Conservation (phyloP, 2,113 vertebrate species). For the Trichomycterus rosablanca region DNA sequence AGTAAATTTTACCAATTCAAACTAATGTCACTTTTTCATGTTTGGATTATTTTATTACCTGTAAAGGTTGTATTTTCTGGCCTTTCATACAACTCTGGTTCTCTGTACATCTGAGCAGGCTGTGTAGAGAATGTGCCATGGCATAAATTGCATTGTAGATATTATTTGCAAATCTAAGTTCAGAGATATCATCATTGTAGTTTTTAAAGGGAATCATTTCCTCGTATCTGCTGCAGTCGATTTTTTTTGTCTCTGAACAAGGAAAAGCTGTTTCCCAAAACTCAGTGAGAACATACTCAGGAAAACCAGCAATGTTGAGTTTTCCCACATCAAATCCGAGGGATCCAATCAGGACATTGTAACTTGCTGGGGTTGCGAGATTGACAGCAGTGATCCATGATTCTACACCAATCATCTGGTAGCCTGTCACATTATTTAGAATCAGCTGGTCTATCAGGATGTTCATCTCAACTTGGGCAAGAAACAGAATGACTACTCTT, state of each 20-base stretch:
- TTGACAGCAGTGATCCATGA: slow-evolving; percentile 65
- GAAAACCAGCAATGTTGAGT: slow-evolving; percentile 56
- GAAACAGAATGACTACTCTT: slow-evolving; percentile 62
- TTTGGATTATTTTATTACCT: too few relatives aligned
- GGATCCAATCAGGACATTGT: slow-evolving; percentile 56
- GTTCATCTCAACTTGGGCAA: slow-evolving; percentile 63
- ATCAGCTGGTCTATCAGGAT: slow-evolving; percentile 59
- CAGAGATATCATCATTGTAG: slow-evolving; percentile 56
- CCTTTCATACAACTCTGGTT: slow-evolving; percentile 49
- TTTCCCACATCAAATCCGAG: slow-evolving; percentile 64
- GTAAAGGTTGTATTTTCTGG: slow-evolving; percentile 21
- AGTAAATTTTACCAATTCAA: too few relatives aligned
- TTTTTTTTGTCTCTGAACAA: slow-evolving; percentile 18
- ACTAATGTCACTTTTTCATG: too few relatives aligned
- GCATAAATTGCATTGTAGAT: slow-evolving; percentile 68
- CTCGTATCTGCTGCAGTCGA: slow-evolving; percentile 45
- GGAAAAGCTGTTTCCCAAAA: slow-evolving; percentile 58
- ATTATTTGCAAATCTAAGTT: slow-evolving; percentile 59
- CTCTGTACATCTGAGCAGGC: slow-evolving; percentile 48
- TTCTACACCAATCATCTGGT: slow-evolving; percentile 66
- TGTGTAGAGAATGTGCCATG: slow-evolving; percentile 62
- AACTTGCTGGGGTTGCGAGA: slow-evolving; percentile 58
- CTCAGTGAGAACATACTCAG: slow-evolving; percentile 50
- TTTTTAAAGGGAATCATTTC: slow-evolving; percentile 47
- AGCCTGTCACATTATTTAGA: slow-evolving; percentile 60